phyloP scores from a whole-genome alignment of 2,888 invertebrate species.

The Strigamia transsilvanica region DNA sequence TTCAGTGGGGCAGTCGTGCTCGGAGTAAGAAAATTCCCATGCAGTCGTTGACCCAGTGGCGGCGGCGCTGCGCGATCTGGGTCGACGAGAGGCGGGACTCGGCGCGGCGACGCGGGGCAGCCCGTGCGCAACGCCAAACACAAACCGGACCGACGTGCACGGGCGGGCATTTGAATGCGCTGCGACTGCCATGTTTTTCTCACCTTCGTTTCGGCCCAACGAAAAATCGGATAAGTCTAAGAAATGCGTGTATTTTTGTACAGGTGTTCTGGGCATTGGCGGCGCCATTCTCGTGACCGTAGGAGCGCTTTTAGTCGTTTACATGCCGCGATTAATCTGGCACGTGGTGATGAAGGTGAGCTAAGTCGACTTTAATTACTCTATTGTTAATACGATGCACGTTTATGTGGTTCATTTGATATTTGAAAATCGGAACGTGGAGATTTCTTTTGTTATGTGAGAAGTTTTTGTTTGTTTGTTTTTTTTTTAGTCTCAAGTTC shows the following conservation, averaged over 20 bases:
- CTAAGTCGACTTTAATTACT: background rate
- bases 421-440: background rate
- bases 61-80: slow-evolving; percentile 30
- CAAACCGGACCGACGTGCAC: background rate
- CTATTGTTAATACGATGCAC: background rate
- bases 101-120: background rate
- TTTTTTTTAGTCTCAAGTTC: slow-evolving; percentile 4
- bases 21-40: background rate
- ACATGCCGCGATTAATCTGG: background rate
- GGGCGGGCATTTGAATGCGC: background rate
- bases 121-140: background rate
- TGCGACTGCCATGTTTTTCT: background rate
- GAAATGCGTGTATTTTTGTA: background rate
- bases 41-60: background rate
- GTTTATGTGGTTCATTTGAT: background rate
- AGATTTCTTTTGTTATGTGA: background rate
- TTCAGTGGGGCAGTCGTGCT: slow-evolving; percentile 13
- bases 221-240: slow-evolving; percentile 22
- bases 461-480: background rate
- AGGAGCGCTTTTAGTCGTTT: slow-evolving; percentile 15
- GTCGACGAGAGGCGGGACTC: too few species aligned
- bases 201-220: background rate
- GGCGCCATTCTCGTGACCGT: background rate
- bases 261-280: slow-evolving; percentile 15
- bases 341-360: slow-evolving; percentile 9